phyloP scores from a whole-genome alignment of 2,888 invertebrate genomes.

The Cerastis rubricosa region DNA sequence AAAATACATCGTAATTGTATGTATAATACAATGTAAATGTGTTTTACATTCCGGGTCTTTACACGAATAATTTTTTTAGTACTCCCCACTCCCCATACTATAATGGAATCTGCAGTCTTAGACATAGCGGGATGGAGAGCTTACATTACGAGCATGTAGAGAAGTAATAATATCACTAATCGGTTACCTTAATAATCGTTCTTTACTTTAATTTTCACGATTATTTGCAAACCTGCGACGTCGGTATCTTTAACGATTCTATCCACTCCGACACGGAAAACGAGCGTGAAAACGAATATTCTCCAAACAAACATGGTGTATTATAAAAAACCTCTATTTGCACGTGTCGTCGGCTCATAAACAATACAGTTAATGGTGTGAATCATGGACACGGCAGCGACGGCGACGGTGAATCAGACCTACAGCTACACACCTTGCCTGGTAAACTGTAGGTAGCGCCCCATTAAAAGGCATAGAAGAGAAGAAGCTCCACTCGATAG shows the following conservation, averaged over 20 bases:
- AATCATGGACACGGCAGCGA: constrained; percentile 58
- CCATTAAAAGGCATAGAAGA: constrained; percentile 2
- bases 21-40: no score
- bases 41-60: not conserved
- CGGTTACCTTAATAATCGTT: not conserved
- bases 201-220: not conserved
- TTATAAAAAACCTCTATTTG: constrained; percentile 44
- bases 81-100: not conserved
- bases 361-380: constrained; percentile 62
- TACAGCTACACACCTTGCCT: constrained; percentile 42
- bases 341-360: constrained; percentile 61
- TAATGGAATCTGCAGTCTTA: no score
- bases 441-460: not conserved
- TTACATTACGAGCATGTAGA: not conserved
- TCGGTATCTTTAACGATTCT: constrained; percentile 21
- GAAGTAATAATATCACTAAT: not conserved
- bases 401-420: constrained; percentile 60
- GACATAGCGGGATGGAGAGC: not conserved
- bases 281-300: constrained; percentile 36
- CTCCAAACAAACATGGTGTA: constrained; percentile 36
- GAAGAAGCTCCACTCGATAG: constrained; percentile 14
- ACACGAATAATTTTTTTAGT: not conserved
- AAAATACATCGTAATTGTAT: no score
- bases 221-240: not conserved
- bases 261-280: constrained; percentile 31